Evolutionary conservation across 1,140 invertebrate genomes (phyloP), one percentile per base, ranked within the genome.

Genomic region (Drosophila bocki): DNA sequence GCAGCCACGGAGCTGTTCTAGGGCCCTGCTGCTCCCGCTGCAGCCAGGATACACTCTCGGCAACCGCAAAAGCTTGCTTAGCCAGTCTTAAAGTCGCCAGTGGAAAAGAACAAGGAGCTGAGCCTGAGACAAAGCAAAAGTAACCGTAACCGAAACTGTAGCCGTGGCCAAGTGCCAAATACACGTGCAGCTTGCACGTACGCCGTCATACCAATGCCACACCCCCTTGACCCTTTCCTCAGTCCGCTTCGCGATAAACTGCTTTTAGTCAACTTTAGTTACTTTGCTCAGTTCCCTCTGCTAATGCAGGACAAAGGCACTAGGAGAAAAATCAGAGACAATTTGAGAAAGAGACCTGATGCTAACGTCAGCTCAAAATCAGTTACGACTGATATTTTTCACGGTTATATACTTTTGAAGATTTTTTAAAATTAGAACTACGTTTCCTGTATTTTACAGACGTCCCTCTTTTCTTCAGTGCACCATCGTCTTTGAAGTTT

Each of bases 251-350:
- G 78, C 76, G 77, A 88, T 90, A 90, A 90, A 81, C 85, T 90
- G 85, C 85, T 90, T 85, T 88, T 88, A 90, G 85, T 79, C 85
- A 90, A 85, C 85, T 88, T 88, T 88, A 88, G 78, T 88, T 88
- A 90, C 85, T 90, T 88, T 87, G 83, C 65, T 72, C 75, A 87
- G 80, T 54, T 53, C 32, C 58, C 65, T 68, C 74, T 78, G 69
- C 84, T 84, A 78, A 74, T 80, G 83, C 76, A 68, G 71, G 65
- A 69, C 71, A 54, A 37, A 7, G 53, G 41, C 69, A 59, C 67
- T 79, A 37, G 37, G 29, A 47, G 32, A 54, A 68, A 62, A 54
- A 3, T 9, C 13, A 4, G 13, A 1, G 11, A 5, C 7, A 53
- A 15, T 37, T 9, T 8, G 3, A 22, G 33, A 37, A 29, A 29